Base-by-base conservation (phyloP, 1,140 invertebrate genomes). In the Pogonomyrmex barbatus region DNA sequence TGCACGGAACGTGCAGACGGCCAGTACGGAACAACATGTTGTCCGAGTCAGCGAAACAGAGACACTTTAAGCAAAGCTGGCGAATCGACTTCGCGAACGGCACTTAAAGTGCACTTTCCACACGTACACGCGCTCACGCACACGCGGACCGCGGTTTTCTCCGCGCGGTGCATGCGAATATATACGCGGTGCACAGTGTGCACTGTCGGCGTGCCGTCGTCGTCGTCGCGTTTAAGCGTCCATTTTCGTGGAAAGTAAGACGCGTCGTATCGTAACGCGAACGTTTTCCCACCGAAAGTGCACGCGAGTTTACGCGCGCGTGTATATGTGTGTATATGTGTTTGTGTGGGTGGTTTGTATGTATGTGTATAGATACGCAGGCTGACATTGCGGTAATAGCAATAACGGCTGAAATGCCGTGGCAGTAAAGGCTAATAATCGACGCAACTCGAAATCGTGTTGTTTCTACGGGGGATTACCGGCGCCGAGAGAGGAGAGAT, bases 11-110 rank as follows among this genome's bases (percentile, higher is more conserved):
- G 92, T 90, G 87, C 90, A 85, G 91, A 88, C 90, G 88, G 90
- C 91, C 91, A 93, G 91, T 92, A 92, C 89, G 88, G 87, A 90
- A 91, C 91, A 91, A 93, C 91, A 86, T 92, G 92, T 90, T 89
- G 89, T 88, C 89, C 91, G 92, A 91, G 91, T 92, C 91, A 88
- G 88, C 89, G 90, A 92, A 93, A 92, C 90, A 63, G 78, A 86
- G 91, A 89, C 88, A 88, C 88, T 91, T 91, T 81, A 73, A 88
- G 85, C 86, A 87, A 91, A 81, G 86, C 79, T 79, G 87, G 63
- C 88, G 88, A 90, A 82, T 90, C 88, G 30, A 73, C 47, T 68
- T 85, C 65, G 58, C 89, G 85, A 50, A 50, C 75, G 60, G 73
- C 82, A 82, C 83, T 85, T 83, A 68, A 65, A 79, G 71, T 62